Conservation (phyloP, 2,888 invertebrate genomes). For the Epinotia bilunana region DNA sequence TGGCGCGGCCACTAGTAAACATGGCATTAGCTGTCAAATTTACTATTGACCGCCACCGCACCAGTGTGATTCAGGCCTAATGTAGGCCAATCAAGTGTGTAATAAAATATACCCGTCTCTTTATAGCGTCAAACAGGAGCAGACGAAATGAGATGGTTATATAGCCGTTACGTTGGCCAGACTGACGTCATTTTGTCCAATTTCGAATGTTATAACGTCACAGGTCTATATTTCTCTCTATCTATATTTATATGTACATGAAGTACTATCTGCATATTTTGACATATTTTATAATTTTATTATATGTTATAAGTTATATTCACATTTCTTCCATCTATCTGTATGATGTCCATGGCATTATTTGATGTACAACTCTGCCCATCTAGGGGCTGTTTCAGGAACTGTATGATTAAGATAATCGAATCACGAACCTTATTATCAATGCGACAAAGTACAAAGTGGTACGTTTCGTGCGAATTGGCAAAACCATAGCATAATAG, state of each 20-base stretch:
- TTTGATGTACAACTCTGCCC: too few relatives aligned
- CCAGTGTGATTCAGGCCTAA: too few relatives aligned
- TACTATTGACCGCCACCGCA: too few relatives aligned
- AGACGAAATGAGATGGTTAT: too few relatives aligned
- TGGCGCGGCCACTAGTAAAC: too few relatives aligned
- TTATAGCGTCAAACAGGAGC: too few relatives aligned
- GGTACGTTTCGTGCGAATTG: background rate
- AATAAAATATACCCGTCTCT: too few relatives aligned
- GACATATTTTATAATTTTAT: slow-evolving; percentile 17
- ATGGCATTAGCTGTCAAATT: too few relatives aligned
- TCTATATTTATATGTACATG: slow-evolving; percentile 1
- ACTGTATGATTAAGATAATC: background rate
- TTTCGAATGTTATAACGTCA: background rate
- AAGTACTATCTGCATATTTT: slow-evolving; percentile 20
- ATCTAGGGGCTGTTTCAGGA: background rate
- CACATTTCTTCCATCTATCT: background rate
- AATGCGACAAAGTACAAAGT: background rate
- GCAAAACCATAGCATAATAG: too few relatives aligned
- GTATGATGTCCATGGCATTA: background rate
- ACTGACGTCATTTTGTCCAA: background rate
- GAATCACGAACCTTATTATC: background rate
- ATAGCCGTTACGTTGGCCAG: too few relatives aligned
- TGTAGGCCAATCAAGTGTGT: too few relatives aligned
- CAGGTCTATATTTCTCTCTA: background rate
- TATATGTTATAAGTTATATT: slow-evolving; percentile 12